Evolutionary conservation across 2,113 vertebrate species (phyloP).

Genomic region (Morone chrysops): DNA sequence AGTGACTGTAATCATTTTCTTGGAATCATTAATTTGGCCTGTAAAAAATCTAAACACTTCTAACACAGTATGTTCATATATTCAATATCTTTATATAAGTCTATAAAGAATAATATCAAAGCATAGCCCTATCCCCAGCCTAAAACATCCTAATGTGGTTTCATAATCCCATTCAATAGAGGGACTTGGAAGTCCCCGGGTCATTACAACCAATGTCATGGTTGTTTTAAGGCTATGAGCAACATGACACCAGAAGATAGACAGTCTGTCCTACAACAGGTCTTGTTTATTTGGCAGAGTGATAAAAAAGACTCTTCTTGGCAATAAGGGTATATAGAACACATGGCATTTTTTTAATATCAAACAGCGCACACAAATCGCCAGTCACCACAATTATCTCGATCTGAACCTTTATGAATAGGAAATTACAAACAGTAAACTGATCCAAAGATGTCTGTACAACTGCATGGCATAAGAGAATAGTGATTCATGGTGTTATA

Average conservation of each 20-base stretch:
- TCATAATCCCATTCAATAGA: not conserved
- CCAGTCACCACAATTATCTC: conserved; percentile 25
- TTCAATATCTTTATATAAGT: not conserved
- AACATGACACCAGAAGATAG: not conserved
- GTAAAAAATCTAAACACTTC: not conserved
- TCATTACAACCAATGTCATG: not conserved
- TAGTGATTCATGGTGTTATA: conserved; percentile 77
- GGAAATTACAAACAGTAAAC: conserved; percentile 57
- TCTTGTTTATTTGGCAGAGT: conserved; percentile 14
- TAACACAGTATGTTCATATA: not conserved
- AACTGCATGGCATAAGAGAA: conserved; percentile 27
- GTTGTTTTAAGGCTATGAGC: not conserved
- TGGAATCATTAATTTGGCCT: not conserved
- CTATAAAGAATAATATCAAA: not conserved
- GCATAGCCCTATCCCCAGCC: not conserved
- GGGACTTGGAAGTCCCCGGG: not conserved
- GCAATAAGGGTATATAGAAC: conserved; percentile 2
- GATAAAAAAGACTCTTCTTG: conserved; percentile 1
- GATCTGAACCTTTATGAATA: conserved; percentile 35
- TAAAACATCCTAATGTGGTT: not conserved
- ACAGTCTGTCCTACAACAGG: not conserved
- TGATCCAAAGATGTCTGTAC: conserved; percentile 45
- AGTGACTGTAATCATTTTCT: not conserved
- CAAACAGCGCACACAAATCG: conserved; percentile 11
- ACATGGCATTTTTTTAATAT: conserved; percentile 36